Percentiles rank a stretch among this genome's conserved stretches.
These are phyloP conservation scores for Malurus cyaneus DNA, from an alignment of 2,113 vertebrate species.

Conservation along the genomic window DNA sequence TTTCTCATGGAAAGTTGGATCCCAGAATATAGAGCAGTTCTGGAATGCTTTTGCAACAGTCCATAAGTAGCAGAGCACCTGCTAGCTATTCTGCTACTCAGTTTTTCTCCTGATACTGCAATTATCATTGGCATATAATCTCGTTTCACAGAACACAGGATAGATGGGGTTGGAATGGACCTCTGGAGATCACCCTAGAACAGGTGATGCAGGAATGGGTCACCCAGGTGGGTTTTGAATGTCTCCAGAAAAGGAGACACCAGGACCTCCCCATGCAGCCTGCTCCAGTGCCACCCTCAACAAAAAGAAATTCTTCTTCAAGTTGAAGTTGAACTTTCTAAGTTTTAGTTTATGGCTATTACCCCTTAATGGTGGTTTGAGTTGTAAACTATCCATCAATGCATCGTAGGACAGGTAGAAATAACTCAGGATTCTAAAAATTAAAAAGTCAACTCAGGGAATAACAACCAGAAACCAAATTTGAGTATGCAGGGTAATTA, in stretches of 20 bases:
- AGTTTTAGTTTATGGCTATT: neutral
- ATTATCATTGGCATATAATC: neutral
- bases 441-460: neutral
- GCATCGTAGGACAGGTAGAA: rapidly evolving
- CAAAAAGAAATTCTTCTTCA: neutral
- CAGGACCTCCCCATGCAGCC: neutral
- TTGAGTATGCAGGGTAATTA: neutral
- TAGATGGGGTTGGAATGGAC: rapidly evolving
- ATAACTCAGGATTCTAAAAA: neutral
- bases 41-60: neutral
- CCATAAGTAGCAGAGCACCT: neutral
- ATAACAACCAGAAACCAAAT: neutral
- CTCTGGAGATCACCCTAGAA: neutral
- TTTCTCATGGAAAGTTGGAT: neutral
- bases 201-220: neutral
- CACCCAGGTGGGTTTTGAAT: neutral
- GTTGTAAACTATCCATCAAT: neutral
- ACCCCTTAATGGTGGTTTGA: neutral
- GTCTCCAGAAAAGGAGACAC: neutral
- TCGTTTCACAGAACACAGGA: neutral
- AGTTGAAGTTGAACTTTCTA: neutral
- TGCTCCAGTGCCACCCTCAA: neutral
- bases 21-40: neutral
- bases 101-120: neutral
- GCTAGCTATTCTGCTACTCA: neutral